Base-by-base conservation (phyloP, 2,888 invertebrate species). In the Ptychoptera contaminata region DNA sequence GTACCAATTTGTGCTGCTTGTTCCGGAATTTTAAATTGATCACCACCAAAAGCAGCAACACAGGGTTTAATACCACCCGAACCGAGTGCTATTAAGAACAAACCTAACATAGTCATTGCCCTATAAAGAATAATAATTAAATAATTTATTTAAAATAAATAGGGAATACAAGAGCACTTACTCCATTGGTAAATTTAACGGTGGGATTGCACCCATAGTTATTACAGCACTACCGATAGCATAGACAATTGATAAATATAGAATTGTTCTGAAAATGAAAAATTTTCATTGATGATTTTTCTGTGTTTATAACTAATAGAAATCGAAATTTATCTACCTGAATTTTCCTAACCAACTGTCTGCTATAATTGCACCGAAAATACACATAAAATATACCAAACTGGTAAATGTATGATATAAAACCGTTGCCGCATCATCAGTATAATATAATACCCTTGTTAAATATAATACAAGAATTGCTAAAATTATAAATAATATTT, bases 1-100 rank as follows among this genome's bases (percentile, higher is more conserved):
- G 73, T 64, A 1, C 75, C 71, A 37, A 82, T 65, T 55, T 79
- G 74, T 49, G 70, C 69, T 12, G 75, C 70, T 64, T 83, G 78
- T 40, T 72, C 67, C 1, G 77, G 77, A 37, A 77, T 55, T 12
- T 66, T 61, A 55, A 84, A 82, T 60, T 85, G 86, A 61, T 87
- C 86, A 0, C 84, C 86, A 3, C 85, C 86, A 58, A 86, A 86
- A 0, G 86, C 77, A 0, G 81, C 70, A 1, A 86, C 84, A 58
- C 85, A 86, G 0, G 86, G 84, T 53, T 86, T 87, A 49, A 87
- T 86, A 4, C 85, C 85, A 1, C 85, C 85, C 1, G 84, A 82
- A 2, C 85, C 84, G 4, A 82, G 50, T 0, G 81, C 81, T 47
- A 86, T 79, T 51, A 84, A 63, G 11, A 76, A 57, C 23, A 87